These are phyloP conservation scores for Amphipoea lucens DNA, from an alignment of 2,888 invertebrate species.

Conservation along the genomic window DNA sequence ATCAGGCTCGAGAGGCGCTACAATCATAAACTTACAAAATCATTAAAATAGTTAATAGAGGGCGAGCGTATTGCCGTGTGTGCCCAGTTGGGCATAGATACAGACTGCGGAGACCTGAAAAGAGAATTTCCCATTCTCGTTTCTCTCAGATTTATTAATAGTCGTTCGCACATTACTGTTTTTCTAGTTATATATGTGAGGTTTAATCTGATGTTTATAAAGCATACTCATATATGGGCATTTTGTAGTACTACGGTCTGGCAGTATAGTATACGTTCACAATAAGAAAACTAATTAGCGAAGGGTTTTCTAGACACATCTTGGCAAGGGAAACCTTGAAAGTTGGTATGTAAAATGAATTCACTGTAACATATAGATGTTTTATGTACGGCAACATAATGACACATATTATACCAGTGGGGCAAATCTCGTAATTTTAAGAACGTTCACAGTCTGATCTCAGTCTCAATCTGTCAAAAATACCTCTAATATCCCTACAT, in stretches of 20 bases:
- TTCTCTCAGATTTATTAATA: background rate
- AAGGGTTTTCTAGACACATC: background rate
- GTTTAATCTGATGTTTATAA: background rate
- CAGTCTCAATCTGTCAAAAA: no score
- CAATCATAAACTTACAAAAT: background rate
- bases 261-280: background rate
- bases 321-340: background rate
- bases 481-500: no score
- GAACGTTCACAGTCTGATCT: no score
- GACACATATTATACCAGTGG: background rate
- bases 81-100: background rate
- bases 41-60: background rate
- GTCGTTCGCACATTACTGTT: background rate
- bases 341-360: background rate
- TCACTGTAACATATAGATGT: conserved; percentile 8
- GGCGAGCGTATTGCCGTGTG: background rate
- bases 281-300: background rate
- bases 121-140: background rate
- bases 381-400: conserved; percentile 1
- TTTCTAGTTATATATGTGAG: background rate
- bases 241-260: background rate
- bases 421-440: no score
- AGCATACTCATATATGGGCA: no score
- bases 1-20: no score
- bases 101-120: background rate